These are phyloP conservation scores for Lasioglossum morio DNA, from an alignment of 2,888 invertebrate genomes.

Conservation along the genomic window DNA sequence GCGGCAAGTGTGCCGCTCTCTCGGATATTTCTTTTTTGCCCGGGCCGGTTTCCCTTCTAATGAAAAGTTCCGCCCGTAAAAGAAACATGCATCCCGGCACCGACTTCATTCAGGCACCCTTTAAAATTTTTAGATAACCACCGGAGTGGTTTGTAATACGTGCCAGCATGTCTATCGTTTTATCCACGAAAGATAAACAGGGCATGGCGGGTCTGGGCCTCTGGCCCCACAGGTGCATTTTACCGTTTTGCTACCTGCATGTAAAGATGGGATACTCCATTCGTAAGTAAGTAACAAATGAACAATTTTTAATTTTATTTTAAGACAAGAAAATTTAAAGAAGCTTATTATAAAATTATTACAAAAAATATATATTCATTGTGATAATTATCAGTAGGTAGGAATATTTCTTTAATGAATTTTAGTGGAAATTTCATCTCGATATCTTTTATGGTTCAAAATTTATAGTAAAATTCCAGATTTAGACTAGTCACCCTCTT, in stretches of 20 bases:
- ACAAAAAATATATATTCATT: no score
- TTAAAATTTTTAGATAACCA: conserved; percentile 51
- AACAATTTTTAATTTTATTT: no score
- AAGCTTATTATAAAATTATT: no score
- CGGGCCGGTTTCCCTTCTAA: neutral
- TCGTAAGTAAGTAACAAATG: no score
- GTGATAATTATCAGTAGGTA: no score
- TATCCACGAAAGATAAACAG: conserved; percentile 47
- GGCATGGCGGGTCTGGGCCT: neutral
- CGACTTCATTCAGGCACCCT: conserved; percentile 36
- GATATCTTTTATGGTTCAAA: no score
- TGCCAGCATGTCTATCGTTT: conserved; percentile 39
- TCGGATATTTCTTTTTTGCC: neutral
- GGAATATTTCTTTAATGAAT: no score
- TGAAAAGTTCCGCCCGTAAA: conserved; percentile 39
- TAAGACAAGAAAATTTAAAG: no score
- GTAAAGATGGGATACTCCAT: no score
- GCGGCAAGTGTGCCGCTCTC: neutral
- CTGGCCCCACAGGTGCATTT: conserved; percentile 8
- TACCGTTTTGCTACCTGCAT: conserved; percentile 24
- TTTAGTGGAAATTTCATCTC: no score
- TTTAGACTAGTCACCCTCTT: no score
- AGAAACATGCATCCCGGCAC: conserved; percentile 21
- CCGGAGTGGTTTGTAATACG: conserved; percentile 46
- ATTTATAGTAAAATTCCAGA: no score